Percentiles rank a stretch among this genome's conserved stretches.
Evolutionary conservation across 2,113 vertebrate genomes (phyloP).

Genomic region (Ctenodactylus gundi): DNA sequence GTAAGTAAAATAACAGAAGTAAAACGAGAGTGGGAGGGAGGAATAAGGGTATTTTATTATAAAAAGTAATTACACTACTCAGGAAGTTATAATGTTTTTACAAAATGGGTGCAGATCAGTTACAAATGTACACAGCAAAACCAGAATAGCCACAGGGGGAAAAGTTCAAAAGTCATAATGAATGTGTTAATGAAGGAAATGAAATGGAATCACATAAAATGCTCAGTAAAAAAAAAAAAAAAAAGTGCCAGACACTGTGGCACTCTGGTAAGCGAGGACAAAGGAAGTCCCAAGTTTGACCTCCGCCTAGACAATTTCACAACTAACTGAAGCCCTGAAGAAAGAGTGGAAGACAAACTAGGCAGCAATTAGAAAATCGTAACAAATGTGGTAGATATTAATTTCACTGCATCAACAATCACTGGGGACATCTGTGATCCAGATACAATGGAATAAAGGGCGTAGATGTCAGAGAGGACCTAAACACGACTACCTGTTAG

Average conservation of each 20-base stretch:
- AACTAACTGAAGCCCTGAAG: too few relatives aligned
- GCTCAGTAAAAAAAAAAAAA: background rate
- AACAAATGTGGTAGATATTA: background rate
- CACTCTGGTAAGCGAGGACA: too few relatives aligned
- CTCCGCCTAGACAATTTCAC: too few relatives aligned
- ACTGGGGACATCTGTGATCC: background rate
- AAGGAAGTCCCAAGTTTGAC: too few relatives aligned
- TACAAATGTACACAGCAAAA: too few relatives aligned
- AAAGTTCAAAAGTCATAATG: background rate
- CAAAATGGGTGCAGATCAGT: background rate
- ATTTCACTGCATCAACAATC: background rate
- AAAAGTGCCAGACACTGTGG: too few relatives aligned
- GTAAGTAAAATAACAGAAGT: too few relatives aligned
- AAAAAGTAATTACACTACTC: background rate
- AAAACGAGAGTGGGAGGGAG: background rate
- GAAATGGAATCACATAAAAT: background rate
- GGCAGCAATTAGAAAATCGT: background rate
- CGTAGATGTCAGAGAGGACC: background rate
- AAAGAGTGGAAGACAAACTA: background rate
- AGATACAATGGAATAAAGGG: background rate
- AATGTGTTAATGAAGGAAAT: background rate
- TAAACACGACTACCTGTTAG: background rate
- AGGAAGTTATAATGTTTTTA: background rate
- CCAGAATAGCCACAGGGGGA: background rate
- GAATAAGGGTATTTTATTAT: background rate